A percentile compares a stretch with the other conserved stretches of the same genome.
phyloP scores from a whole-genome alignment of 2,888 invertebrate genomes.

The Leptinotarsa tumamoca region DNA sequence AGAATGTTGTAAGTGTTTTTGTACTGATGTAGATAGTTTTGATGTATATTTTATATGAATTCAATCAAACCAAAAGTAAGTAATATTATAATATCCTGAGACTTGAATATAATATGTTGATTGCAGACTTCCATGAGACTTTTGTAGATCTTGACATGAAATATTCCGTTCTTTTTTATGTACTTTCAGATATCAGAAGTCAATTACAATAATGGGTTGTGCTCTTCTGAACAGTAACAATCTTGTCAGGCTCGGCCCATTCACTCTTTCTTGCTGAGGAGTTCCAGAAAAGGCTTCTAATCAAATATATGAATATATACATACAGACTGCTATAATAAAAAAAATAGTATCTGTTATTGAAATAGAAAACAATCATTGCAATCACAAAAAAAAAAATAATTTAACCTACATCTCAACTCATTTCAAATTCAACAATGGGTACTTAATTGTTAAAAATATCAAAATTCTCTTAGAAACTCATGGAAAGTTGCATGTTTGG shows the following conservation, averaged over 20 bases:
- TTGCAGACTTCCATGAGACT: not conserved
- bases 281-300: too few relatives aligned
- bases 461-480: not conserved
- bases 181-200: not conserved
- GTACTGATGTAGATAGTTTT: constrained; percentile 44
- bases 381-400: not conserved
- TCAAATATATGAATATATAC: too few relatives aligned
- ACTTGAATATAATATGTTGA: not conserved
- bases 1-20: constrained; percentile 42
- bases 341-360: too few relatives aligned
- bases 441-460: not conserved
- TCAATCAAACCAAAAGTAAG: constrained; percentile 36
- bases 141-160: not conserved
- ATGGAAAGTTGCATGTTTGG: constrained; percentile 2
- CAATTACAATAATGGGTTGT: too few relatives aligned
- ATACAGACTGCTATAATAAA: too few relatives aligned
- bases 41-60: constrained; percentile 31
- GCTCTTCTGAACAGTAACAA: too few relatives aligned
- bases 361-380: too few relatives aligned
- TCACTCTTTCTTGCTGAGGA: too few relatives aligned
- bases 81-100: constrained; percentile 5
- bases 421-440: too few relatives aligned
- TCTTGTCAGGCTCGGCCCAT: too few relatives aligned
- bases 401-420: not conserved
- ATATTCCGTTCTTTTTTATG: not conserved